Percentiles rank a stretch among this genome's conserved stretches.
Evolutionary conservation across 2,888 invertebrate genomes (phyloP).

Genomic region (Apantesis nais): DNA sequence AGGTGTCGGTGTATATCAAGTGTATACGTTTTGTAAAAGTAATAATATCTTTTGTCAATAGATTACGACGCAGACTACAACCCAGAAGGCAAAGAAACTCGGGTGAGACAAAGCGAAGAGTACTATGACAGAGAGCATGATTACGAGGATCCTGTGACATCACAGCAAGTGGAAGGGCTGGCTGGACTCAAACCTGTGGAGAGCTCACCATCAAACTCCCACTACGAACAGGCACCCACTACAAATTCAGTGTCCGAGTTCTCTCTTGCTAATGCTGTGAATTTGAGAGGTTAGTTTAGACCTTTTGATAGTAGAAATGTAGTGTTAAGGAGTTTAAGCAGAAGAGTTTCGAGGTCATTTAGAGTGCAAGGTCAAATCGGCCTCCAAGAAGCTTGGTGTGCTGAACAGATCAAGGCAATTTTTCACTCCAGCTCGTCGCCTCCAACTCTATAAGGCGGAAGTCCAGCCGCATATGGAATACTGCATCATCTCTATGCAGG

Average conservation of each 20-base stretch:
- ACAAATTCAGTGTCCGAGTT: conserved; percentile 69
- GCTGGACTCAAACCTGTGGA: conserved; percentile 60
- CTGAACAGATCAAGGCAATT: too few species aligned
- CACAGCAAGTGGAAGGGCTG: conserved; percentile 58
- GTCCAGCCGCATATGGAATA: too few species aligned
- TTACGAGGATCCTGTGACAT: conserved; percentile 68
- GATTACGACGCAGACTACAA: conserved; percentile 69
- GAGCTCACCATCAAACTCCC: conserved; percentile 52
- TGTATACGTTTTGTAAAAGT: not conserved
- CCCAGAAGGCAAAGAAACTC: conserved; percentile 46
- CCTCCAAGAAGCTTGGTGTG: too few species aligned
- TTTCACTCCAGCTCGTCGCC: too few species aligned
- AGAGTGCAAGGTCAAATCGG: too few species aligned
- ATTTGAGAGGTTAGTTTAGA: conserved; percentile 71
- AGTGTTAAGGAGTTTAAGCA: not conserved
- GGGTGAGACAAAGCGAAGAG: conserved; percentile 52
- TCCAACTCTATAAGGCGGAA: too few species aligned
- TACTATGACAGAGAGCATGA: conserved; percentile 66
- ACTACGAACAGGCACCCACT: conserved; percentile 63
- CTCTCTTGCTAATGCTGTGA: conserved; percentile 77
- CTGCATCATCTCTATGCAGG: too few species aligned
- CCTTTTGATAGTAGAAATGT: not conserved
- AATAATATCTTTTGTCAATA: conserved; percentile 34
- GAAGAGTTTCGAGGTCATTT: too few species aligned
- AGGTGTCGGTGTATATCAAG: too few species aligned